phyloP scores from a whole-genome alignment of 2,888 invertebrate species.

The Heteromyza rotundicornis region DNA sequence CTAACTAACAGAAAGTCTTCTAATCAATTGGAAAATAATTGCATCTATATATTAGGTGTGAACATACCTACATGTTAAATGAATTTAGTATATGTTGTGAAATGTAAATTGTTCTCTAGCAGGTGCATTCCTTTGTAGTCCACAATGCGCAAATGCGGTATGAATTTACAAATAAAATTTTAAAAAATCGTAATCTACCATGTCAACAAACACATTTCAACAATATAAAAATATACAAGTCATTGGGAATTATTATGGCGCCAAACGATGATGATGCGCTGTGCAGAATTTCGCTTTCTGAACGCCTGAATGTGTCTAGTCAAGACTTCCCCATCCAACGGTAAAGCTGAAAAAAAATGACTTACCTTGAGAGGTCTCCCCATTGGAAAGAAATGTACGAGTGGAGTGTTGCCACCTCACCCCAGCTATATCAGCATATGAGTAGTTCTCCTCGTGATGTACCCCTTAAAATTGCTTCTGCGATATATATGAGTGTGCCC shows the following conservation, averaged over 20 bases:
- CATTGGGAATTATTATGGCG: background rate
- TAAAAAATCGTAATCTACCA: too few species aligned
- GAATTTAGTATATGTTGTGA: background rate
- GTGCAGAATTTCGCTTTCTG: slow-evolving; percentile 34
- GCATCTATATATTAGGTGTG: background rate
- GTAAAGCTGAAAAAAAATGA: slow-evolving; percentile 34
- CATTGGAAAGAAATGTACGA: background rate
- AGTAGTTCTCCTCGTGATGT: slow-evolving; percentile 33
- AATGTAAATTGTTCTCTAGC: background rate
- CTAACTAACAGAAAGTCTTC: too few species aligned
- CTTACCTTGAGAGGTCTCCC: background rate
- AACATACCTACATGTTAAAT: background rate
- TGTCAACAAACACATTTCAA: too few species aligned
- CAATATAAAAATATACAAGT: too few species aligned
- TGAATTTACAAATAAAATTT: too few species aligned
- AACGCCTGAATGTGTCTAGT: slow-evolving; percentile 54
- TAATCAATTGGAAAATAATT: too few species aligned
- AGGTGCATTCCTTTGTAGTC: background rate
- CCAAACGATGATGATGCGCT: background rate
- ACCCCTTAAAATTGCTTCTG: slow-evolving; percentile 32
- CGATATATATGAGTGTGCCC: background rate
- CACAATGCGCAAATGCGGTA: slow-evolving; percentile 2
- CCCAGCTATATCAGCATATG: slow-evolving; percentile 43
- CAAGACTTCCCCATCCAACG: slow-evolving; percentile 62
- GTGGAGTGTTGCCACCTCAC: slow-evolving; percentile 26